These are phyloP conservation scores for Chaetophractus vellerosus DNA, from an alignment of 2,797 vertebrate genomes.

Conservation along the genomic window DNA sequence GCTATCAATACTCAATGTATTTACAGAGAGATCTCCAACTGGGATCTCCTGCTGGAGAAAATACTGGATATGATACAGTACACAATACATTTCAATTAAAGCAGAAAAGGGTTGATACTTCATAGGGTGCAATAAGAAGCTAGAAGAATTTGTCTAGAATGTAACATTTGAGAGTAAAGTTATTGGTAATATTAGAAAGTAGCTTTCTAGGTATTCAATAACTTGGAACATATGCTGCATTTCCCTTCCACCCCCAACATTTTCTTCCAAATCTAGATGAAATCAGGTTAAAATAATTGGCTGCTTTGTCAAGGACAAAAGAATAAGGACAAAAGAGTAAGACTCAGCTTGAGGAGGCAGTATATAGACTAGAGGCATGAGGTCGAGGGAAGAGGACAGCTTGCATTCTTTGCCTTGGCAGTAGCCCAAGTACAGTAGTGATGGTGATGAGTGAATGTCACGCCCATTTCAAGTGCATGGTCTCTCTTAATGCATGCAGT, in stretches of 20 bases:
- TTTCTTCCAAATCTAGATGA: conserved; percentile 35
- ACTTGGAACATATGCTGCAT: not conserved
- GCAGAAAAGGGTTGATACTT: conserved; percentile 43
- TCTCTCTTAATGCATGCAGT: not conserved
- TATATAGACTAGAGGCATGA: not conserved
- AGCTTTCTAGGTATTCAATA: not conserved
- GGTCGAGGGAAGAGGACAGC: not conserved
- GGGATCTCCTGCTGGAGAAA: conserved; percentile 77
- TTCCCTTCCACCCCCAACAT: not conserved
- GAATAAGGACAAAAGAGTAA: conserved; percentile 35
- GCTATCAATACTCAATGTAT: conserved; percentile 66
- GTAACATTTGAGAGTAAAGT: conserved; percentile 35
- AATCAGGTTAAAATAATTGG: conserved; percentile 32
- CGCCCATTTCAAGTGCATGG: not conserved
- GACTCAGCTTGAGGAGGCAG: not conserved
- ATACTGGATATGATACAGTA: conserved; percentile 71
- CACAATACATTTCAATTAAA: conserved; percentile 81
- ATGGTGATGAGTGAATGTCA: not conserved
- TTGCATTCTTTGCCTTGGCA: not conserved
- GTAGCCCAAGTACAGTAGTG: no score
- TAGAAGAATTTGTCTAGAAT: conserved; percentile 58
- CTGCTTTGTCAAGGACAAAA: conserved; percentile 21
- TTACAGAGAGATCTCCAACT: conserved; percentile 77
- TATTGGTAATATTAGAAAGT: not conserved
- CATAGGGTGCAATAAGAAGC: conserved; percentile 9